Base-by-base conservation (phyloP, 2,888 invertebrate genomes). In the Apotomis capreana region DNA sequence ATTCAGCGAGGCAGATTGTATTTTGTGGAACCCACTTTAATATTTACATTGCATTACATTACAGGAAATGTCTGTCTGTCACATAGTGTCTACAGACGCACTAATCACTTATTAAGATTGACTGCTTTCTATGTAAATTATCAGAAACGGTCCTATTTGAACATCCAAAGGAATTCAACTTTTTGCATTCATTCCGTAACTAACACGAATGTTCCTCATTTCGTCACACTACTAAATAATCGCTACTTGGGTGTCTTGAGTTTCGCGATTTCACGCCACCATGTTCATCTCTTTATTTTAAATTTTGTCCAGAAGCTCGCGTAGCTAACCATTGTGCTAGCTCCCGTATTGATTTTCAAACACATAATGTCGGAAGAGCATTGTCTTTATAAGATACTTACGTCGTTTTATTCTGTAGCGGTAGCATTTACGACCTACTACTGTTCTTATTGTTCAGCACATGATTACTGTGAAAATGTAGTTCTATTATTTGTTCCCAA, bases 171-270 rank as follows among this genome's bases (percentile, higher is more conserved):
- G 60, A 70, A 70, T 5, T 13, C 13, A 15, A 55, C 49, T 63
- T 63, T 63, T 68, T 63, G 68, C 68, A 68, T 36, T 49, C 52
- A 46, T 72, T 52, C 54, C 65, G 65, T 62, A 67, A 59, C 62
- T 76, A 74, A 78, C 79, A 77, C 75, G 76, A 77, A 76, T 78
- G 81, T 84, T 84, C 77, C 78, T 76, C 74, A 80, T 80, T 89
- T 88, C 81, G 84, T 75, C 68, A 81, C 75, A 84, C 85, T 78
- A 71, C 80, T 76, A 76, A 74, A 76, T 76, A 62, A 73, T 76
- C 76, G 80, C 89, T 80, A 83, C 89, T 87, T 88, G 90, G 90
- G 90, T 87, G 91, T 90, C 87, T 83, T 83, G 80, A 80, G 89
- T 90, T 89, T 89, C 88, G 88, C 86, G 89, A 82, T 79, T 82